Evolutionary conservation across 2,113 vertebrate species (phyloP).

Genomic region (Coptodon rendalli): DNA sequence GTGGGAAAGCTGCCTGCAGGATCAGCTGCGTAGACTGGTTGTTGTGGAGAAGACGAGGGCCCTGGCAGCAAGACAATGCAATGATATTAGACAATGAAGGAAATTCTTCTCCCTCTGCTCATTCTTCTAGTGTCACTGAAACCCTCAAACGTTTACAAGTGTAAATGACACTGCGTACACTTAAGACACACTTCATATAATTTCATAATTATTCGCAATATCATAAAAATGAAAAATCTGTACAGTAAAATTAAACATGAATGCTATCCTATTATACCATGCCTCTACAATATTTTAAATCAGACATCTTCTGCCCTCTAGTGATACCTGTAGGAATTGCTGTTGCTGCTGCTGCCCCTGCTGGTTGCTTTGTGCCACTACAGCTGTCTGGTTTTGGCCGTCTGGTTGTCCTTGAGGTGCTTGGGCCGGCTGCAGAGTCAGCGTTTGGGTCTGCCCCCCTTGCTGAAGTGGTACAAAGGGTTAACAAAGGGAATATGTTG

Average conservation of each 20-base stretch:
- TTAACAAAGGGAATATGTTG: background rate
- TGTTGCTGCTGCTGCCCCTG: conserved; percentile 79
- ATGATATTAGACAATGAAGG: background rate
- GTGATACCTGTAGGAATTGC: conserved; percentile 72
- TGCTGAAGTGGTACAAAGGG: conserved; percentile 63
- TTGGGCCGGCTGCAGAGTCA: conserved; percentile 76
- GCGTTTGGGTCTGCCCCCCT: conserved; percentile 81
- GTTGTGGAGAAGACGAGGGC: conserved; percentile 85
- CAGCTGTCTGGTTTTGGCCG: conserved; percentile 63
- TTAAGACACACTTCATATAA: background rate
- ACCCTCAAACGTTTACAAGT: background rate
- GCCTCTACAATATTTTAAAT: background rate
- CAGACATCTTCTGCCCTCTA: background rate
- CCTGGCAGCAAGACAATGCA: conserved; percentile 61
- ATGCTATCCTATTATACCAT: background rate
- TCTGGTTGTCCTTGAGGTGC: conserved; percentile 71
- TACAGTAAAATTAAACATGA: background rate
- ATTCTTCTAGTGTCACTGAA: background rate
- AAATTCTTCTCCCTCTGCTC: background rate
- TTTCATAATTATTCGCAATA: background rate
- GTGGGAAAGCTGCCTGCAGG: conserved; percentile 92
- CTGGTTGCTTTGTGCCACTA: conserved; percentile 62
- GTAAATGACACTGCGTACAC: background rate
- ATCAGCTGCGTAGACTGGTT: conserved; percentile 92
- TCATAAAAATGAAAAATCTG: background rate